Evolutionary conservation across 2,888 invertebrate genomes (phyloP).

Genomic region (Ganaspis brasiliensis): DNA sequence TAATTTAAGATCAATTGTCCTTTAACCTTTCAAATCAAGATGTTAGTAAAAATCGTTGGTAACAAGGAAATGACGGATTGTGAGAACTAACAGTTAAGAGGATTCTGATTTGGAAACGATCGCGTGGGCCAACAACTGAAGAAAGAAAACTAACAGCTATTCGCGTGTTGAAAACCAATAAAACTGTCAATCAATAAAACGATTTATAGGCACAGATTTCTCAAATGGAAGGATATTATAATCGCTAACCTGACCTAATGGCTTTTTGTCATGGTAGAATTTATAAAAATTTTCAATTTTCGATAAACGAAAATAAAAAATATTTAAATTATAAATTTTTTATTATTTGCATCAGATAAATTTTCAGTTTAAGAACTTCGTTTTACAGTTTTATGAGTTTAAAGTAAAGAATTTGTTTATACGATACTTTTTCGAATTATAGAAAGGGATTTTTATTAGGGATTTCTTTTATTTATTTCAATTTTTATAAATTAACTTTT

Average conservation of each 20-base stretch:
- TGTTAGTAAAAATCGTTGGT: background rate
- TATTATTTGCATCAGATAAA: background rate
- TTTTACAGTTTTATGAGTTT: too few species aligned
- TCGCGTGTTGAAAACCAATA: conserved; percentile 16
- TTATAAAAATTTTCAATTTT: background rate
- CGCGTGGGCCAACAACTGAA: background rate
- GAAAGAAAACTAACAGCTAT: conserved; percentile 4
- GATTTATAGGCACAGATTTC: conserved; percentile 2
- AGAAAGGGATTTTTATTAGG: too few species aligned
- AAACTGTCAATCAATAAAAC: conserved; percentile 8
- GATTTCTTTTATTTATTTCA: too few species aligned
- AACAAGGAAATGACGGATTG: conserved; percentile 2
- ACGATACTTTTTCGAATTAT: too few species aligned
- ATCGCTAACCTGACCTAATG: background rate
- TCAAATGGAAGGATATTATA: conserved; percentile 1
- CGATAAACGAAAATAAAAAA: background rate
- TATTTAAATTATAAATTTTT: background rate
- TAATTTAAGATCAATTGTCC: background rate
- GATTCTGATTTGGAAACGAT: conserved; percentile 14
- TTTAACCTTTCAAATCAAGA: background rate
- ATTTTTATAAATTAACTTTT: too few species aligned
- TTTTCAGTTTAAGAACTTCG: background rate
- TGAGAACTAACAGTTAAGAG: background rate
- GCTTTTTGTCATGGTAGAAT: conserved; percentile 22
- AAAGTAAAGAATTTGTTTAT: too few species aligned